phyloP scores from a whole-genome alignment of 2,888 invertebrate genomes.

The Pseudoips prasinana region DNA sequence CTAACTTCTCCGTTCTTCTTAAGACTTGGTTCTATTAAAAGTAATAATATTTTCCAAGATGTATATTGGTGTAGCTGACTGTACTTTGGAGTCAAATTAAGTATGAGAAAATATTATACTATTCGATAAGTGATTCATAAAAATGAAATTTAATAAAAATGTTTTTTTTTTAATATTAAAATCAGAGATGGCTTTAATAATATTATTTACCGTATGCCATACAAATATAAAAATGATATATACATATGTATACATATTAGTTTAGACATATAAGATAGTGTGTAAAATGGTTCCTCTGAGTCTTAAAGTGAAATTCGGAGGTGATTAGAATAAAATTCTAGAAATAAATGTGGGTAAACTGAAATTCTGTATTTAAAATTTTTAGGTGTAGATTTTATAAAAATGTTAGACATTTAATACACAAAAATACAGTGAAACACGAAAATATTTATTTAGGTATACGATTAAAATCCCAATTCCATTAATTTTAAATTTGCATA shows the following conservation, averaged over 20 bases:
- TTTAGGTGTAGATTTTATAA: not conserved
- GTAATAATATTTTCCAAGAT: too few relatives aligned
- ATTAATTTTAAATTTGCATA: not conserved
- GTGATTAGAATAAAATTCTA: slow-evolving; percentile 19
- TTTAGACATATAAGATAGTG: slow-evolving; percentile 35
- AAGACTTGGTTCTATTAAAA: too few relatives aligned
- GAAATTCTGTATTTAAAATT: slow-evolving; percentile 2
- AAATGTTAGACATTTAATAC: not conserved
- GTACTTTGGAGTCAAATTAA: too few relatives aligned
- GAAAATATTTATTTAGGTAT: not conserved
- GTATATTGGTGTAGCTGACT: too few relatives aligned
- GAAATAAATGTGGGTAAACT: slow-evolving; percentile 24
- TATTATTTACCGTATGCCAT: slow-evolving; percentile 31
- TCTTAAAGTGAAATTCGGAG: slow-evolving; percentile 43
- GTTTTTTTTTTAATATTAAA: too few relatives aligned
- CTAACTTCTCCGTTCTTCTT: too few relatives aligned
- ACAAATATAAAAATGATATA: slow-evolving; percentile 37
- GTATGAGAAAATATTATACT: too few relatives aligned
- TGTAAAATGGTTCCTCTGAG: slow-evolving; percentile 44
- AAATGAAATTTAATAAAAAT: too few relatives aligned
- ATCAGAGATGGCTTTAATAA: too few relatives aligned
- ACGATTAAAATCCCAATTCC: too few relatives aligned
- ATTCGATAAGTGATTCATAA: too few relatives aligned
- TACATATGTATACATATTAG: slow-evolving; percentile 31
- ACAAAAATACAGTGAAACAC: not conserved